A percentile compares a stretch with the other conserved stretches of the same genome.
Evolutionary conservation across 2,113 vertebrate genomes (phyloP).

Genomic region (Mirounga angustirostris): DNA sequence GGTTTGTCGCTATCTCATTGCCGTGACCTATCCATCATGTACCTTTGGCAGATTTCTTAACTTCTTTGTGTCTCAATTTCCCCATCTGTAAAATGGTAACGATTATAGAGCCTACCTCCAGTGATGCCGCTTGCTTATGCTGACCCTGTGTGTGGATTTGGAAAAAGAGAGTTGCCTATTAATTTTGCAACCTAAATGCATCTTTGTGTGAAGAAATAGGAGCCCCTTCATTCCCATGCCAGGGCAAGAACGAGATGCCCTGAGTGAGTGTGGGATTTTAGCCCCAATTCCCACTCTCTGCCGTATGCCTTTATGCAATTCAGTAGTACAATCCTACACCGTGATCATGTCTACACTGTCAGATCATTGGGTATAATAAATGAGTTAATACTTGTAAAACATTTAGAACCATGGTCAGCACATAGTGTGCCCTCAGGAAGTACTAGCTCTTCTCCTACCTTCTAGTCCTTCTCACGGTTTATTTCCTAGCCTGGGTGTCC

Average conservation of each 20-base stretch:
- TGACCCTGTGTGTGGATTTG: background rate
- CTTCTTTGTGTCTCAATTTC: constrained; percentile 10
- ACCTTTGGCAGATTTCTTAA: background rate
- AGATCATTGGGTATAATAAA: background rate
- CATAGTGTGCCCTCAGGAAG: background rate
- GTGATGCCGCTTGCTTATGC: background rate
- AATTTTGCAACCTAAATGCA: background rate
- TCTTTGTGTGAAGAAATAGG: background rate
- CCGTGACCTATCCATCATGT: background rate
- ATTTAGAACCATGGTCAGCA: background rate
- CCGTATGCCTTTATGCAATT: background rate
- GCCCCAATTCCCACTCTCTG: background rate
- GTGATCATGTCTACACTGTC: background rate
- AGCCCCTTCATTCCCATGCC: background rate
- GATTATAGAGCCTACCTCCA: background rate
- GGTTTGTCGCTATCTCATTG: background rate
- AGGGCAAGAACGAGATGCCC: background rate
- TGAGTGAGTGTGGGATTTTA: background rate
- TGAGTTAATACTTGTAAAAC: background rate
- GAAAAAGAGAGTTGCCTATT: background rate
- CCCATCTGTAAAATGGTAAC: background rate
- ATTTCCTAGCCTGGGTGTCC: background rate
- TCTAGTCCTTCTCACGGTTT: background rate
- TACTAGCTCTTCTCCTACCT: background rate
- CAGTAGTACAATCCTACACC: accelerated